Percentiles rank a stretch among this genome's conserved stretches.
phyloP scores from a whole-genome alignment of 2,888 invertebrate genomes.

The Nebria brevicollis region DNA sequence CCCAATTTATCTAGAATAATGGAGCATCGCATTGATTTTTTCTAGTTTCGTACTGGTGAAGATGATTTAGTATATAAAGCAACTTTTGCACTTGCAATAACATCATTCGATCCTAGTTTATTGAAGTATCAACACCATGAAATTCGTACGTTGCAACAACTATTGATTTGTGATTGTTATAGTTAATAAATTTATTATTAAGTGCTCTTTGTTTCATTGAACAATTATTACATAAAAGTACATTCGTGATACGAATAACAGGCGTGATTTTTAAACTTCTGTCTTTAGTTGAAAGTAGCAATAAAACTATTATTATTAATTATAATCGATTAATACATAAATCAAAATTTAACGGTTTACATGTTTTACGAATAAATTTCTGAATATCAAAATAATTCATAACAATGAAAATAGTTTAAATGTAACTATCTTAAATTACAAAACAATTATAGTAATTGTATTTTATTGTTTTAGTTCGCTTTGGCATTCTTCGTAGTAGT shows the following conservation, averaged over 20 bases:
- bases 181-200: not conserved
- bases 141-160: slow-evolving; percentile 48
- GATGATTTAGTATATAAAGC: slow-evolving; percentile 42
- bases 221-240: too few relatives aligned
- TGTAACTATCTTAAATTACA: too few relatives aligned
- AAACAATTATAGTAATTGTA: not conserved
- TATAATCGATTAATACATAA: not conserved
- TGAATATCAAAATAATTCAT: too few relatives aligned
- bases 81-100: slow-evolving; percentile 12
- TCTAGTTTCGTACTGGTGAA: slow-evolving; percentile 16
- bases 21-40: slow-evolving; percentile 28
- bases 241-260: too few relatives aligned
- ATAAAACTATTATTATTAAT: too few relatives aligned
- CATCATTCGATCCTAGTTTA: slow-evolving; percentile 34
- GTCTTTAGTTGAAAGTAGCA: too few relatives aligned
- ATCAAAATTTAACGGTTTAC: not conserved
- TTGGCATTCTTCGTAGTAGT: slow-evolving; percentile 59
- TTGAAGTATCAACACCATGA: slow-evolving; percentile 47
- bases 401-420: too few relatives aligned
- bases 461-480: slow-evolving; percentile 60
- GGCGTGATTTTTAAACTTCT: too few relatives aligned
- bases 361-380: too few relatives aligned
- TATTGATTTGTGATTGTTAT: not conserved
- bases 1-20: slow-evolving; percentile 46
- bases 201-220: too few relatives aligned